Percentiles rank a stretch among this genome's conserved stretches.
Evolutionary conservation across 2,113 vertebrate genomes (phyloP).

Genomic region (Pelecanoides urinatrix): DNA sequence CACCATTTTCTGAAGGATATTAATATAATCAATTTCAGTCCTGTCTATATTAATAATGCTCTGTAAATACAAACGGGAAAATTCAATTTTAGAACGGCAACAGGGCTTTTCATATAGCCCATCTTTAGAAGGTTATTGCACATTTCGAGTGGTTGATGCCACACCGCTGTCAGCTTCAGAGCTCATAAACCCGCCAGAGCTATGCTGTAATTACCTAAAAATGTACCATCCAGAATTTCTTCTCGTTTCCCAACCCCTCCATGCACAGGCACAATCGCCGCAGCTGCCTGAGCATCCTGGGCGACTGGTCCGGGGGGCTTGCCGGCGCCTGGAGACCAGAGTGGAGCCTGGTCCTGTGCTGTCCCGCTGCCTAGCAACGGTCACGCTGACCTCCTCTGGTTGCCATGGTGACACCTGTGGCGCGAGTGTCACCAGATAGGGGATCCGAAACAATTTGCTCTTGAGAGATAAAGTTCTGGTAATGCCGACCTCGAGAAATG

Average conservation of each 20-base stretch:
- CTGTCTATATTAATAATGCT: background rate
- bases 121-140: background rate
- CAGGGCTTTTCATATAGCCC: background rate
- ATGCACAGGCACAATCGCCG: rapidly evolving
- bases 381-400: background rate
- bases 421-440: background rate
- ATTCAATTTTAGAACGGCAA: background rate
- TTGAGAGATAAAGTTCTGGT: background rate
- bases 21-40: conserved; percentile 6
- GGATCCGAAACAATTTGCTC: background rate
- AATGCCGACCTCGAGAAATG: background rate
- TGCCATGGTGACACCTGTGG: conserved; percentile 5
- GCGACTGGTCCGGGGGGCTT: background rate
- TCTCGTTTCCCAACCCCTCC: background rate
- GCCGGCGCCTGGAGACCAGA: background rate
- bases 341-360: background rate
- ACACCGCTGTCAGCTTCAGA: background rate
- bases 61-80: background rate
- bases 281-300: background rate
- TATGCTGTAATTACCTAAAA: background rate
- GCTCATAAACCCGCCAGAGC: background rate
- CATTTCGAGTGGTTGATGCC: background rate
- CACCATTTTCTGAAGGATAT: background rate
- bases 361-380: background rate
- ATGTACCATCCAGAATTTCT: background rate